Evolutionary conservation across 2,888 invertebrate genomes (phyloP), one percentile per base, ranked within the genome.

Genomic region (Luperina nickerlii): DNA sequence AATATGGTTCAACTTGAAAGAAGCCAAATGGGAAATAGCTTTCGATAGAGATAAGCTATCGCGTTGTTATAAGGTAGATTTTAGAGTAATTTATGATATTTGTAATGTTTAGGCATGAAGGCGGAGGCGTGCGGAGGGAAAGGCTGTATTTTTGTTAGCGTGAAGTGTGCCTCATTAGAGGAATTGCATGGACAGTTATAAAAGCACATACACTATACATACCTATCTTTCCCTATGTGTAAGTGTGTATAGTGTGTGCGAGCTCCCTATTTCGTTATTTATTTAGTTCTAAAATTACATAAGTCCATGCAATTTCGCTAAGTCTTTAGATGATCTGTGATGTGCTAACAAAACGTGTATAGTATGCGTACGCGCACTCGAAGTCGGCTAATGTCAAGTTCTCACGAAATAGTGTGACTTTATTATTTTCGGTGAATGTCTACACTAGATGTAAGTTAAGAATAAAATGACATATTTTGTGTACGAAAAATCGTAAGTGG

Each of bases 1-100:
- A 96, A 93, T 94, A 93, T 94, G 93, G 96, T 97, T 97, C 97
- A 96, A 97, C 97, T 97, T 96, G 95, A 96, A 96, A 96, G 97
- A 97, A 97, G 97, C 97, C 97, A 97, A 97, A 97, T 96, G 92
- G 95, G 92, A 93, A 94, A 93, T 95, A 96, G 96, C 95, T 96
- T 95, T 96, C 92, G 88, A 90, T 94, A 95, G 91, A 79, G 73
- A 79, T 81, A 89, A 87, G 85, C 85, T 91, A 90, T 89, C 77
- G 85, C 85, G 85, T 93, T 91, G 89, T 90, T 91, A 89, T 85
- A 88, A 84, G 82, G 62, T 90, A 90, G 83, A 81, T 80, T 63
- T 77, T 80, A 88, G 79, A 82, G 80, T 88, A 90, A 89, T 88
- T 90, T 90, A 88, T 91, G 86, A 87, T 87, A 88, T 85, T 78